A percentile compares a stretch with the other conserved stretches of the same genome.
Evolutionary conservation across 2,113 vertebrate species (phyloP).

Genomic region (Oxyura jamaicensis): DNA sequence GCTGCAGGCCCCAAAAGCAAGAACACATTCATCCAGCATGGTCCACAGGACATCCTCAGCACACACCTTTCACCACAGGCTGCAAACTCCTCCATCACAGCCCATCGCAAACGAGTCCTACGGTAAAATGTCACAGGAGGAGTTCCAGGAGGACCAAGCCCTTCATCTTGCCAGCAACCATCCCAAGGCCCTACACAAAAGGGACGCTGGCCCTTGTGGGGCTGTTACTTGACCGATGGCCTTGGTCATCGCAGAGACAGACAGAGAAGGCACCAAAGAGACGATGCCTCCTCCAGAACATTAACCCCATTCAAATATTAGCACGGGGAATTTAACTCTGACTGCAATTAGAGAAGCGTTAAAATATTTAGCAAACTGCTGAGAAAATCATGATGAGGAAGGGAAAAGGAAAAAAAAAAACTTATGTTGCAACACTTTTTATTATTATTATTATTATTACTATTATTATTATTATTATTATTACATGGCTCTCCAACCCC

Average conservation of each 20-base stretch:
- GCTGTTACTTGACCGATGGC: neutral
- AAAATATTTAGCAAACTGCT: neutral
- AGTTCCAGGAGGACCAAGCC: neutral
- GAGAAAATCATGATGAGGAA: neutral
- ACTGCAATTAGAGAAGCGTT: neutral
- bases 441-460: neutral
- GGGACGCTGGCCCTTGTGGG: neutral
- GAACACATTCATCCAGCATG: rapidly evolving
- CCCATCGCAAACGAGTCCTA: neutral
- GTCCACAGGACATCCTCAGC: neutral
- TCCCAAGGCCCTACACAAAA: neutral
- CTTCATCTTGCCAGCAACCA: neutral
- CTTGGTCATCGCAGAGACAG: neutral
- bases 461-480: neutral
- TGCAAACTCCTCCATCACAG: neutral
- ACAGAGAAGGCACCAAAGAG: neutral
- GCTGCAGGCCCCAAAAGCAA: neutral
- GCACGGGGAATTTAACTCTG: neutral
- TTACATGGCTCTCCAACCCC: neutral
- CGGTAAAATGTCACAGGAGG: rapidly evolving
- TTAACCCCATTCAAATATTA: constrained; percentile 38
- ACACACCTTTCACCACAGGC: rapidly evolving
- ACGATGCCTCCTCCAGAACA: neutral
- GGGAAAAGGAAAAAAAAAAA: neutral
- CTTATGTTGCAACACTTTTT: neutral